phyloP scores from a whole-genome alignment of 2,888 invertebrate species.

The Luffia ferchaultella region DNA sequence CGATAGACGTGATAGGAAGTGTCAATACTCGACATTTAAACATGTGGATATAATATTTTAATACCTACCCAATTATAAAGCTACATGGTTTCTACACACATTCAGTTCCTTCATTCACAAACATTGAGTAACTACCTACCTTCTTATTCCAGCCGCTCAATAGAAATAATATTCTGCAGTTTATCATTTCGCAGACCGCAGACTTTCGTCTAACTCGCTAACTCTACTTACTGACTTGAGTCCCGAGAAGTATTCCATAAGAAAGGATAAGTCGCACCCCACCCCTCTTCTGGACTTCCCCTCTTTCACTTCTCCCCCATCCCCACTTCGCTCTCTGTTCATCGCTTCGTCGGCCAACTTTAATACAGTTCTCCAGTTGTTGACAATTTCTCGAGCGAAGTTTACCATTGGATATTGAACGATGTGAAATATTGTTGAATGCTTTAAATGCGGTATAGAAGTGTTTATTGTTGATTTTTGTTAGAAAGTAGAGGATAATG shows the following conservation, averaged over 20 bases:
- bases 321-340: not conserved
- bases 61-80: too few relatives aligned
- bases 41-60: too few relatives aligned
- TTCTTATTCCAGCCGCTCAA: too few relatives aligned
- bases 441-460: not conserved
- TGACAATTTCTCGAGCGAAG: constrained; percentile 1
- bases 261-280: not conserved
- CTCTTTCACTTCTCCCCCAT: not conserved
- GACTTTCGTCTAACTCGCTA: not conserved
- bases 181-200: not conserved
- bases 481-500: too few relatives aligned
- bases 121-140: too few relatives aligned
- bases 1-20: too few relatives aligned
- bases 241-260: not conserved
- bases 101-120: too few relatives aligned
- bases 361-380: constrained; percentile 4
- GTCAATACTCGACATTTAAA: too few relatives aligned
- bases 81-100: too few relatives aligned
- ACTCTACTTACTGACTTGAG: not conserved
- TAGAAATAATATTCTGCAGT: not conserved
- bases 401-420: not conserved
- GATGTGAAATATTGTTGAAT: not conserved
- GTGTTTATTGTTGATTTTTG: too few relatives aligned
- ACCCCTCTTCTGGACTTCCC: too few relatives aligned
- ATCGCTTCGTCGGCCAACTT: not conserved